Conservation (phyloP, 2,888 invertebrate genomes). For the Spisula subtruncata region DNA sequence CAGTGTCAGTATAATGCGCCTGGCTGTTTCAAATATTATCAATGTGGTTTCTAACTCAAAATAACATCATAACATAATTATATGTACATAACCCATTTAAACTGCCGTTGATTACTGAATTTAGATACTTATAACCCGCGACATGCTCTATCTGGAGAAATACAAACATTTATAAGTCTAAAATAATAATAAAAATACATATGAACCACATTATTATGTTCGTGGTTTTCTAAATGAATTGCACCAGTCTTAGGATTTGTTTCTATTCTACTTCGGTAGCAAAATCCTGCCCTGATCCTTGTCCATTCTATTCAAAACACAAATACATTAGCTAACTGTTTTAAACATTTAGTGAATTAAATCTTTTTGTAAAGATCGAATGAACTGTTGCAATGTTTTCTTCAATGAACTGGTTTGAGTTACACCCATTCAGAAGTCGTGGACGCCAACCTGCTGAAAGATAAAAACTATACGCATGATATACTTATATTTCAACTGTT, state of each 20-base stretch:
- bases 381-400: conserved; percentile 38
- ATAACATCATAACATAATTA: no score
- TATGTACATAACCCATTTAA: no score
- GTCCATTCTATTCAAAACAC: conserved; percentile 21
- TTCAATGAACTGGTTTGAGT: conserved; percentile 39
- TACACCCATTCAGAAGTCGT: conserved; percentile 46
- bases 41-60: no score
- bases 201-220: neutral
- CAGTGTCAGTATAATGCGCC: no score
- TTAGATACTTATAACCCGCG: no score
- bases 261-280: neutral
- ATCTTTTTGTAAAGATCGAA: conserved; percentile 46
- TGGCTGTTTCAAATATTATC: no score
- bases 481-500: conserved; percentile 23
- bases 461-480: conserved; percentile 48
- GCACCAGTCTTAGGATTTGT: neutral
- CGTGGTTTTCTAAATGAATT: neutral
- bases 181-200: neutral
- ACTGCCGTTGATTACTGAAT: no score
- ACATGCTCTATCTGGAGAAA: no score
- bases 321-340: conserved; percentile 45
- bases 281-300: neutral
- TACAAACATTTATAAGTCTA: neutral
- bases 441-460: conserved; percentile 24
- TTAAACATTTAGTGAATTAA: conserved; percentile 49